Evolutionary conservation across 2,888 invertebrate genomes (phyloP), one percentile per base, ranked within the genome.

Genomic region (Odontothrips loti): DNA sequence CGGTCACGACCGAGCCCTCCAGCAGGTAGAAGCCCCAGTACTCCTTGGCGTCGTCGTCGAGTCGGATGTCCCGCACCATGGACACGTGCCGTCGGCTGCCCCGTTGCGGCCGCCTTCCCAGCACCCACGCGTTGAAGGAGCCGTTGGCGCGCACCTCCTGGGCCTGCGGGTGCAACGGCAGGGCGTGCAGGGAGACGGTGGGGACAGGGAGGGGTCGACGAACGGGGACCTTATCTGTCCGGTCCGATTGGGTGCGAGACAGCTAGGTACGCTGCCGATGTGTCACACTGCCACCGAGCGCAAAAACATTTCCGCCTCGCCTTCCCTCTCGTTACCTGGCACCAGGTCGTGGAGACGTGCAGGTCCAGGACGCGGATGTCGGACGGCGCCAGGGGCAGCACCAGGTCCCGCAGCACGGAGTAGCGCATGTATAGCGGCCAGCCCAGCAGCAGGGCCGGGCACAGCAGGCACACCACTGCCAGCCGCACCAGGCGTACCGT

Each of bases 1-100:
- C 92, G 0, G 93, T 93, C 10, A 94, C 93, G 0, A 90, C 90
- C 2, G 94, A 93, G 0, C 94, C 94, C 83, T 91, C 90, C 29
- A 94, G 88, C 78, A 95, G 87, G 85, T 94, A 94, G 87, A 94
- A 95, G 1, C 94, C 94, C 94, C 94, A 94, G 86, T 94, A 94
- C 86, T 94, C 94, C 87, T 94, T 94, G 90, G 93, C 93, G 84
- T 94, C 94, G 84, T 94, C 94, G 82, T 92, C 91, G n/a, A 95
- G 87, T 79, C 90, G 88, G 83, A 94, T 87, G 83, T 92, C 90
- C 78, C 94, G 89, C 1, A 91, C 91, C 92, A 94, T 93, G 10
- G 91, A 90, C n/a, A 93, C 89, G 0, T 90, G 90, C 51, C 91
- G 90, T 79, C 90, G 87, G 79, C 91, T 87, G 2, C 90, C 89